Conservation (phyloP, 2,113 vertebrate species). For the Callithrix jacchus region DNA sequence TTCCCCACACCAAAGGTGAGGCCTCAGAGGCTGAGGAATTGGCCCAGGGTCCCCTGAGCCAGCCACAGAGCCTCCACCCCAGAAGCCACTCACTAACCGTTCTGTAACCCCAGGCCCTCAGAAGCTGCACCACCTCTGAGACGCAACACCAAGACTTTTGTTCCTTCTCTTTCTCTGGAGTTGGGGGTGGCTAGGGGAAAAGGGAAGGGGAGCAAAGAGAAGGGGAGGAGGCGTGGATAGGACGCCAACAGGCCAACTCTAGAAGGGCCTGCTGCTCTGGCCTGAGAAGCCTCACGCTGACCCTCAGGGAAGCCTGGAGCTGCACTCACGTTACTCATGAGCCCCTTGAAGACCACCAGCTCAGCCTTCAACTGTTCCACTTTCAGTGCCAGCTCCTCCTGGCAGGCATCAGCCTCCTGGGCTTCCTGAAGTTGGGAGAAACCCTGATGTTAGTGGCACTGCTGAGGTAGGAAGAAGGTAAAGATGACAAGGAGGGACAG, state of each 20-base stretch:
- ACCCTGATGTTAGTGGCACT: accelerated
- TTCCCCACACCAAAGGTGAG: background rate
- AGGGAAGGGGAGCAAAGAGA: accelerated
- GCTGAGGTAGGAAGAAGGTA: accelerated
- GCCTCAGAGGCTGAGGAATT: background rate
- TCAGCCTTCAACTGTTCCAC: conserved; percentile 97
- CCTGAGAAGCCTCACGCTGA: accelerated
- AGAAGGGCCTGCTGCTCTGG: background rate
- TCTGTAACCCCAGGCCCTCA: accelerated
- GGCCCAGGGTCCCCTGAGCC: background rate
- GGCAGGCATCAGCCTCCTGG: conserved; percentile 95
- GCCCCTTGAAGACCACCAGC: conserved; percentile 97
- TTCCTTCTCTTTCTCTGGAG: background rate
- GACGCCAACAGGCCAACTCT: background rate
- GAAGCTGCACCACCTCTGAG: background rate
- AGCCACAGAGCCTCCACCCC: background rate
- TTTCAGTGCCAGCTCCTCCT: conserved; percentile 95
- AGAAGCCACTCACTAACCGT: background rate
- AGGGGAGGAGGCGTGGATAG: accelerated
- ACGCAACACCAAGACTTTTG: background rate
- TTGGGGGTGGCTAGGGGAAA: too few species aligned
- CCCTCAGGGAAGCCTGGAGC: background rate
- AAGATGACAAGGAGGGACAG: background rate
- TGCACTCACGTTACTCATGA: conserved; percentile 97
- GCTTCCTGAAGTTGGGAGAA: conserved; percentile 85